These are phyloP conservation scores for Lepetodrilus schrolli DNA, from an alignment of 2,888 invertebrate species.

Conservation along the genomic window DNA sequence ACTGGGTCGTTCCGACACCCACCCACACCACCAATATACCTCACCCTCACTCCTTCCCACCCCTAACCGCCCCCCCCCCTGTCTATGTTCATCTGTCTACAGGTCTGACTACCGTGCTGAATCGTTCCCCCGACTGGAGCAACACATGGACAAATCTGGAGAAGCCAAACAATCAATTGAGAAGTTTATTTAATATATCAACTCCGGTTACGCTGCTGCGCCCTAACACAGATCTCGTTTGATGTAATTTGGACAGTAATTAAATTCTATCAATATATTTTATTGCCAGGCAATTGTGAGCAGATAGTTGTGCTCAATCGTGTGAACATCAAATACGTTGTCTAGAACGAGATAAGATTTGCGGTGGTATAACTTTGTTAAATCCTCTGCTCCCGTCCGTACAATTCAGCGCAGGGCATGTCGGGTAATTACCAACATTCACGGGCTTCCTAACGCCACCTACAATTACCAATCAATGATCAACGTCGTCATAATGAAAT, in stretches of 20 bases:
- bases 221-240: conserved; percentile 15
- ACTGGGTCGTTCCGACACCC: too few species aligned
- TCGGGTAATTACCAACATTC: conserved; percentile 11
- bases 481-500: conserved; percentile 24
- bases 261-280: conserved; percentile 25
- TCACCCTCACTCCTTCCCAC: background rate
- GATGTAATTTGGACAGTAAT: conserved; percentile 20
- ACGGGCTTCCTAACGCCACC: conserved; percentile 7
- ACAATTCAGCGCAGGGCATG: conserved; percentile 10
- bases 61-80: background rate
- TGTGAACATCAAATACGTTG: conserved; percentile 26
- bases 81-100: too few species aligned
- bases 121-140: background rate
- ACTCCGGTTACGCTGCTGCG: background rate
- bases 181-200: conserved; percentile 14
- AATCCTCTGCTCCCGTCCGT: background rate
- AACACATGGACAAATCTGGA: background rate
- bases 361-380: conserved; percentile 5
- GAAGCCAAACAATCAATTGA: conserved; percentile 16
- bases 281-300: background rate
- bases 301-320: conserved; percentile 1
- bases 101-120: background rate
- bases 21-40: background rate
- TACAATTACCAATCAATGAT: conserved; percentile 22
- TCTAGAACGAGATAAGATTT: conserved; percentile 17